Evolutionary conservation across 92 coral and sea anemone species (phyloP), one percentile per base, ranked within the genome.

Genomic region (Actinostola sp.): DNA sequence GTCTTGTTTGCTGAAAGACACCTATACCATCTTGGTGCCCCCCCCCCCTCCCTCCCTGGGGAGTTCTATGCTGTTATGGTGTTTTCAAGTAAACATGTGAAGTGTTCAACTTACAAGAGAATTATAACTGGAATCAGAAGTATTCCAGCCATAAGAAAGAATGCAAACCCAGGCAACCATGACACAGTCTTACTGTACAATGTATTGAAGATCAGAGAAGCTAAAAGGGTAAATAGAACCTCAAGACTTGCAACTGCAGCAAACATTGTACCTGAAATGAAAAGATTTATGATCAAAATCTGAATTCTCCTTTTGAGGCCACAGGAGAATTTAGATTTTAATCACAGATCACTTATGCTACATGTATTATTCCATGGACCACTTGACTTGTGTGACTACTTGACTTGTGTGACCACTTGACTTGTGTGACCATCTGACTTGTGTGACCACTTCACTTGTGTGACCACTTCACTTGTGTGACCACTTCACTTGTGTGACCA

Each of bases 161-260:
- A 90, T 0, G 85, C 63, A 63, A 90, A 84, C 19, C 93, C 93
- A 32, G 97, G 97, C 29, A 69, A 27, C 86, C 97, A 87, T 33
- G 80, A 79, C 71, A 93, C 90, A 14, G 97, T 93, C 49, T 51
- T 60, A 43, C 89, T 90, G 82, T 93, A 93, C 69, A 90, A 63
- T 57, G 51, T 86, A 82, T 93, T 93, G 77, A 93, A 90, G 55
- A 93, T 93, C 48, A 90, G 55, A 0, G 98, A 93, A 0, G 93
- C 98, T 27, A 90, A 46, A 4, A 90, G 73, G 5, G 92, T 80
- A 29, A 66, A 80, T 32, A 87, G 57, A 34, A 89, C 89, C 52
- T 91, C 96, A 9, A 91, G 31, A n/a, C 84, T 81, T 53, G 98
- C 97, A 42, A 84, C 57, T 10, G 84, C 87, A 20, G 96, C 98